Percentiles rank a stretch among this genome's conserved stretches.
These are phyloP conservation scores for Coregonus sp. DNA, from an alignment of 2,797 vertebrate genomes.

Conservation along the genomic window DNA sequence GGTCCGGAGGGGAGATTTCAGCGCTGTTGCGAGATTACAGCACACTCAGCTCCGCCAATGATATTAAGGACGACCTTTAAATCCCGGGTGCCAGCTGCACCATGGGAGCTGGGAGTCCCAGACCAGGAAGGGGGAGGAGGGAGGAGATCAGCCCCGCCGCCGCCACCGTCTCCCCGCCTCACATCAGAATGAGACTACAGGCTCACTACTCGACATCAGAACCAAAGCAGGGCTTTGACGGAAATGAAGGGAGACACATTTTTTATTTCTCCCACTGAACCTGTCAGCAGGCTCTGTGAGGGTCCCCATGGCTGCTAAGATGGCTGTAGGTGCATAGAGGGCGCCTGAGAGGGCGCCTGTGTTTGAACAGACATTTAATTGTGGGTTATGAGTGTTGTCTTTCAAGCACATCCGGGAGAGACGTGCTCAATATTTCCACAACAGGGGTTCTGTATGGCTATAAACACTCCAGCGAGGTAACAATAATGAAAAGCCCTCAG, in stretches of 20 bases:
- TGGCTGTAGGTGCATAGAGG: background rate
- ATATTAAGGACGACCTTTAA: conserved; percentile 63
- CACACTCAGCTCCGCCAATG: conserved; percentile 30
- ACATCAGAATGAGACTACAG: conserved; percentile 9
- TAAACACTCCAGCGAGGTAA: background rate
- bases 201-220: conserved; percentile 6
- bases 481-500: background rate
- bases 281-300: conserved; percentile 27
- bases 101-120: conserved; percentile 31
- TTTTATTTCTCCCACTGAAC: conserved; percentile 37
- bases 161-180: conserved; percentile 7
- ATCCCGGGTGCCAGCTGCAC: conserved; percentile 46
- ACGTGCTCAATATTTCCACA: conserved; percentile 2
- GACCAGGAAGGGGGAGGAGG: background rate
- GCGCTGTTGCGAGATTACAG: conserved; percentile 31
- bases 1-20: conserved; percentile 36
- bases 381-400: conserved; percentile 9
- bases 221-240: conserved; percentile 18
- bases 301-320: background rate
- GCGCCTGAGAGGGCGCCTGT: background rate
- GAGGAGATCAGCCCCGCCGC: background rate
- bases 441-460: background rate
- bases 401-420: conserved; percentile 5
- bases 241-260: conserved; percentile 33
- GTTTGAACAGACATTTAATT: conserved; percentile 10